Evolutionary conservation across 2,113 vertebrate species (phyloP).

Genomic region (Hippocampus guttulatus): DNA sequence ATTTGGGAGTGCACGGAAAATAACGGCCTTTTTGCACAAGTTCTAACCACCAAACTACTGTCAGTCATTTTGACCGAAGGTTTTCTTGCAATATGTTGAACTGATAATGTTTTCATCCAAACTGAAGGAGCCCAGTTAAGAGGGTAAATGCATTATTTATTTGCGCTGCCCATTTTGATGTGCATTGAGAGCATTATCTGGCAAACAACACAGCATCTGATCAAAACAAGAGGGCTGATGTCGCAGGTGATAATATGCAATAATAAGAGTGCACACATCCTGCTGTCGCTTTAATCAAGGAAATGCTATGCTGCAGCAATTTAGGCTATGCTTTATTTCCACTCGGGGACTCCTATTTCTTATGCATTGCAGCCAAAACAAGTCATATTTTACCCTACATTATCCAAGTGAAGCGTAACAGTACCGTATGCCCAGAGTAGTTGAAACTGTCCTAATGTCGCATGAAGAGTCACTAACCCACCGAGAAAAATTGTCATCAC

Average conservation of each 20-base stretch:
- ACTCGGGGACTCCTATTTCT: slow-evolving; percentile 17
- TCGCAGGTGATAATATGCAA: slow-evolving; percentile 17
- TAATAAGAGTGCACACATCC: slow-evolving; percentile 7
- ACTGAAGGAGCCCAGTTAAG: slow-evolving; percentile 8
- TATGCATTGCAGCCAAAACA: slow-evolving; percentile 28
- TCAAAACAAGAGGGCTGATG: slow-evolving; percentile 18
- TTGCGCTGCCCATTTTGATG: background rate
- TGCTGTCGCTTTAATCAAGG: slow-evolving; percentile 41
- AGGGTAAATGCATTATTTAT: slow-evolving; percentile 17
- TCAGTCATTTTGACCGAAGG: background rate
- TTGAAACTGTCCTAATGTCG: slow-evolving; percentile 32
- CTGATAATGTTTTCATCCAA: background rate
- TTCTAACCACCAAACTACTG: background rate
- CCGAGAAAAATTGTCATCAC: slow-evolving; percentile 21
- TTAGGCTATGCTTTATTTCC: slow-evolving; percentile 31
- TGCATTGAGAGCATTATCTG: slow-evolving; percentile 32
- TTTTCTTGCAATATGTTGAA: background rate
- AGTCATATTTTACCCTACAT: slow-evolving; percentile 33
- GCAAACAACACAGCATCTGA: slow-evolving; percentile 13
- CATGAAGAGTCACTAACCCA: slow-evolving; percentile 16
- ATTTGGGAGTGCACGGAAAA: background rate
- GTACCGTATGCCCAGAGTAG: slow-evolving; percentile 45
- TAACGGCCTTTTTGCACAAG: background rate
- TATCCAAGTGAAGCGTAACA: slow-evolving; percentile 44
- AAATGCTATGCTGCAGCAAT: slow-evolving; percentile 23